phyloP scores from a whole-genome alignment of 2,888 invertebrate genomes.

The Reticulitermes lucifugus region DNA sequence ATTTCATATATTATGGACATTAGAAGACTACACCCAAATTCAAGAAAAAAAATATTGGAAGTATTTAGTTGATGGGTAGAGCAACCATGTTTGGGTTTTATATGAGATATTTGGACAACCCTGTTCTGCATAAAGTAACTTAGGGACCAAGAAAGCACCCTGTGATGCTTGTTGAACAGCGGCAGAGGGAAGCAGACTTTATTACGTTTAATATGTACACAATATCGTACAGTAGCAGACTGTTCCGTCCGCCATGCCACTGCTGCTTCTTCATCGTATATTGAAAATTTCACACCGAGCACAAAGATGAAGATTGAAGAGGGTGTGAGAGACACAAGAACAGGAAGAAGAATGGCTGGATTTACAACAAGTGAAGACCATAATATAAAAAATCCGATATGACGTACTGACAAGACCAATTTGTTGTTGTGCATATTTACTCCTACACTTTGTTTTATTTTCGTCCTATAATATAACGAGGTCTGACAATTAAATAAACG shows the following conservation, averaged over 20 bases:
- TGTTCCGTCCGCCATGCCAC: slow-evolving; percentile 20
- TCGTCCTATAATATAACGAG: too few species aligned
- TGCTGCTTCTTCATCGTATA: slow-evolving; percentile 32
- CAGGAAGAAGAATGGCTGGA: slow-evolving; percentile 28
- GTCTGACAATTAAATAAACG: too few species aligned
- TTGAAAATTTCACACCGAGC: slow-evolving; percentile 46
- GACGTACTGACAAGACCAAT: slow-evolving; percentile 1
- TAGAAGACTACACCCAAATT: too few species aligned
- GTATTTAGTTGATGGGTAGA: too few species aligned
- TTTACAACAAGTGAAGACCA: slow-evolving; percentile 16
- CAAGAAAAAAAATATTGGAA: too few species aligned
- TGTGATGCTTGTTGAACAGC: slow-evolving; percentile 7
- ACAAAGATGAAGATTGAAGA: slow-evolving; percentile 36
- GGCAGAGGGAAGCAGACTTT: slow-evolving; percentile 39
- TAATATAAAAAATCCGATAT: not conserved
- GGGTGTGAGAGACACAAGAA: not conserved
- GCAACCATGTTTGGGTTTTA: too few species aligned
- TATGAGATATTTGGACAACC: slow-evolving; percentile 12
- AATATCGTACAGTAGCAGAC: slow-evolving; percentile 32
- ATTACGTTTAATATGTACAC: slow-evolving; percentile 49
- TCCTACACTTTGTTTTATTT: too few species aligned
- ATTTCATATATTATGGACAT: too few species aligned
- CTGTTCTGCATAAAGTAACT: slow-evolving; percentile 39
- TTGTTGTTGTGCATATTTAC: too few species aligned
- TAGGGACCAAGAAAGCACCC: slow-evolving; percentile 37